These are phyloP conservation scores for Archocentrus centrarchus DNA, from an alignment of 2,113 vertebrate species.

Conservation along the genomic window DNA sequence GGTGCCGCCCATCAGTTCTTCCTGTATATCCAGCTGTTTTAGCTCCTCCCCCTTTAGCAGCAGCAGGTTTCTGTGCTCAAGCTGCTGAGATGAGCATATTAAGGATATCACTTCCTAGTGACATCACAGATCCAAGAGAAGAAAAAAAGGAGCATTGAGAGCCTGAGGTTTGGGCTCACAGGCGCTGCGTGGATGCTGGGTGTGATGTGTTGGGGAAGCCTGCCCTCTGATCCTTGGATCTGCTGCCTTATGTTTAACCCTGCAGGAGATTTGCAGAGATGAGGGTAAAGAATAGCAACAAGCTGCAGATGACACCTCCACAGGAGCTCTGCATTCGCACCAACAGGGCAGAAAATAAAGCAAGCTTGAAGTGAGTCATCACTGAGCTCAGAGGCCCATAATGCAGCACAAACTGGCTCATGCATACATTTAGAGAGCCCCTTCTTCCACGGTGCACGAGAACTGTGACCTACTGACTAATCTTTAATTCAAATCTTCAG, in stretches of 20 bases:
- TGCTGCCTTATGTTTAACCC: background rate
- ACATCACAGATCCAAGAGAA: background rate
- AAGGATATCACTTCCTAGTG: background rate
- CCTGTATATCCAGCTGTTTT: accelerated
- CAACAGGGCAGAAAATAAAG: background rate
- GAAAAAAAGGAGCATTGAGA: background rate
- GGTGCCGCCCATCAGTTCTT: background rate
- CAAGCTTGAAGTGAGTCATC: background rate
- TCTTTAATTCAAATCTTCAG: background rate
- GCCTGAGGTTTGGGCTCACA: background rate
- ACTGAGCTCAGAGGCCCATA: background rate
- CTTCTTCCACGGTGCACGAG: background rate
- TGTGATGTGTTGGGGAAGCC: no score
- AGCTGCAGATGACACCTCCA: background rate
- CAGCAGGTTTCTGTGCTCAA: accelerated
- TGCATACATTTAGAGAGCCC: background rate
- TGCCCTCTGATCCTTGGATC: background rate
- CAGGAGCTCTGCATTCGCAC: background rate
- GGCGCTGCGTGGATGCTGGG: no score
- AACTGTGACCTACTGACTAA: background rate
- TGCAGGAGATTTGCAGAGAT: background rate
- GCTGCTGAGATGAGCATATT: no score
- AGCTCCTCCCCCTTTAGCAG: background rate
- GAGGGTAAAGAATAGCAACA: background rate
- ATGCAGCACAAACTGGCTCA: background rate